Evolutionary conservation across 2,113 vertebrate genomes (phyloP), one percentile per base, ranked within the genome.

Genomic region (Pteruthius melanotis): DNA sequence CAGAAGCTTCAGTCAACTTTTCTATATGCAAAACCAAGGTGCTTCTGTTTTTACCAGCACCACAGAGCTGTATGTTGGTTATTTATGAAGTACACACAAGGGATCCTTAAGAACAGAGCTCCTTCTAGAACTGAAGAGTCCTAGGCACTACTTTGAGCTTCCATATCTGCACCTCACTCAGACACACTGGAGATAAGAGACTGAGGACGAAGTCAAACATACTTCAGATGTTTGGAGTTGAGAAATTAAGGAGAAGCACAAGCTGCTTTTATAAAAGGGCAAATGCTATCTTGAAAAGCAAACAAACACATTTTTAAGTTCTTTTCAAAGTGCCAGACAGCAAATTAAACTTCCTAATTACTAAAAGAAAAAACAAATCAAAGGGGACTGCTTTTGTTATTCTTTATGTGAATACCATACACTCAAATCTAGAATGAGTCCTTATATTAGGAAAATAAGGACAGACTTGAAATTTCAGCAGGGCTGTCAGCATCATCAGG

Each of bases 201-300:
- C 50, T n/a, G 45, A 89, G 81, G 81, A 81, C 74, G 37, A 95
- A 95, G 94, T 60, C 87, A 97, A 97, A 94, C 93, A 94, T 82
- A 75, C 93, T 95, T 96, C 89, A 95, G 18, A 87, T 64, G 45
- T 71, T 72, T 75, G 69, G 74, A 84, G 70, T 91, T 82, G 88
- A 81, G 40, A 45, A 42, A 66, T 6, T 59, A 56, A 74, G 72
- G 57, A 87, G 76, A 83, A 53, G 16, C 74, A 87, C 81, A 79
- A 72, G 70, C 40, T 84, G 66, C 65, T 71, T 71, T 76, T 40
- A n/a, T 20, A 26, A 91, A 89, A 94, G 96, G 87, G 92, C 95
- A 96, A 96, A 97, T 64, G 93, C 75, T 95, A 94, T 82, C 90
- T 91, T 64, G 47, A 79, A 94, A 92, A 69, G 12, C 59, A 94